Evolutionary conservation across 2,888 invertebrate species (phyloP).

Genomic region (Nebria salina): DNA sequence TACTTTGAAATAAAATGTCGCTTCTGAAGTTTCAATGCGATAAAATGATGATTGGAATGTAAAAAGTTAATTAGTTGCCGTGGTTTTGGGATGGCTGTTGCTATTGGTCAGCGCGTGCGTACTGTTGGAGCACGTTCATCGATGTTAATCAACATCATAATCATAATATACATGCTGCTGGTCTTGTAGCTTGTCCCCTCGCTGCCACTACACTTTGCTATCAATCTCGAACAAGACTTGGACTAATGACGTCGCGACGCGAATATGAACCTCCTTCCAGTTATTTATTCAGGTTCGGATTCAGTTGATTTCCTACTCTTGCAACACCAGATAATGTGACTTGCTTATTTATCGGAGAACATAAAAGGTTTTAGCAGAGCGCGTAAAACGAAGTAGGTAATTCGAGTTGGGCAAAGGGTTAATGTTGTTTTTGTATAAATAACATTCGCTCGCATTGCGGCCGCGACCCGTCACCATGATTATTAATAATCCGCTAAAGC

Average conservation of each 20-base stretch:
- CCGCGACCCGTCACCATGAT: background rate
- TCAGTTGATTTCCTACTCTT: background rate
- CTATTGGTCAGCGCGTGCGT: background rate
- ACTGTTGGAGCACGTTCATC: slow-evolving; percentile 18
- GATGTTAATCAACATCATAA: slow-evolving; percentile 47
- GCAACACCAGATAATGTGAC: background rate
- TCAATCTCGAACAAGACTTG: slow-evolving; percentile 39
- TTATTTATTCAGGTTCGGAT: background rate
- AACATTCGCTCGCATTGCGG: background rate
- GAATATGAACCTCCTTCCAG: slow-evolving; percentile 14
- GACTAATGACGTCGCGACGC: slow-evolving; percentile 44
- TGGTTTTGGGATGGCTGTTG: background rate
- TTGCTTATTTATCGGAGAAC: background rate
- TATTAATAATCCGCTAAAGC: slow-evolving; percentile 15
- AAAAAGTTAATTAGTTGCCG: slow-evolving; percentile 43
- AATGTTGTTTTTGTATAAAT: background rate
- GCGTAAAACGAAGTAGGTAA: background rate
- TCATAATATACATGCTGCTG: slow-evolving; percentile 37
- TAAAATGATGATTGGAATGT: slow-evolving; percentile 38
- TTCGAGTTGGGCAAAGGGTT: background rate
- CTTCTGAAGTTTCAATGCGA: slow-evolving; percentile 14
- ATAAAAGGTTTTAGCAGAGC: background rate
- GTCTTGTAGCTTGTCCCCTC: slow-evolving; percentile 5
- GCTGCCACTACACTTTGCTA: background rate
- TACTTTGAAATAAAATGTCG: background rate